Evolutionary conservation across 2,888 invertebrate genomes (phyloP), one percentile per base, ranked within the genome.

Genomic region (Podabrus alpinus): DNA sequence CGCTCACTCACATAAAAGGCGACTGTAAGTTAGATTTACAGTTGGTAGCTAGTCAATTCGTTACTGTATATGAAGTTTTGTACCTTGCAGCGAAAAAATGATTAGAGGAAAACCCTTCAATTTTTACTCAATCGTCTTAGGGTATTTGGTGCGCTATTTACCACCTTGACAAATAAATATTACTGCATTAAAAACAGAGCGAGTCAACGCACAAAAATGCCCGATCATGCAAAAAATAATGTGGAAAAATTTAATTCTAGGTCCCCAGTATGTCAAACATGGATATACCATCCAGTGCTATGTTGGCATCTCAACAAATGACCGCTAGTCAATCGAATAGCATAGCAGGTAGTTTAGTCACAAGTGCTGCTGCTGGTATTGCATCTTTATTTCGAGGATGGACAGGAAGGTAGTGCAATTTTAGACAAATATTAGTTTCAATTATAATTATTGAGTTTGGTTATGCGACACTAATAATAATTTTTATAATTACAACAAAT

Each of bases 361-460:
- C 94, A 73, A 94, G 95, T 82, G 94, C 95, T 21, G 95, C 95
- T 70, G 94, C 95, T 73, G 93, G 95, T 79, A 89, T 96, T 80
- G 94, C 93, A 64, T 95, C 95, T 73, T 90, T 96, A 83, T 94
- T 95, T 92, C 91, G 94, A 80, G 94, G 92, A 9, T 92, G 92
- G 90, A 45, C 92, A 15, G 85, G 86, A 72, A 87, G 86, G 84
- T 87, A 86, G 85, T 86, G 80, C 73, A 70, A 68, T 76, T 74
- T 69, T 21, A 21, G 62, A 13, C 21, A 24, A 69, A 67, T 64
- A 45, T 71, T 75, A 75, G 64, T 60, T 66, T 64, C 68, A 64
- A 68, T 71, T 71, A 45, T 45, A 45, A 45, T n/a, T 45, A 45
- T 2, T n/a, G n/a, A 17, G 24, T 59, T 29, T 66, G 19, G 29